These are phyloP conservation scores for Melinopterus prodromus DNA, from an alignment of 2,888 invertebrate genomes.

Conservation along the genomic window DNA sequence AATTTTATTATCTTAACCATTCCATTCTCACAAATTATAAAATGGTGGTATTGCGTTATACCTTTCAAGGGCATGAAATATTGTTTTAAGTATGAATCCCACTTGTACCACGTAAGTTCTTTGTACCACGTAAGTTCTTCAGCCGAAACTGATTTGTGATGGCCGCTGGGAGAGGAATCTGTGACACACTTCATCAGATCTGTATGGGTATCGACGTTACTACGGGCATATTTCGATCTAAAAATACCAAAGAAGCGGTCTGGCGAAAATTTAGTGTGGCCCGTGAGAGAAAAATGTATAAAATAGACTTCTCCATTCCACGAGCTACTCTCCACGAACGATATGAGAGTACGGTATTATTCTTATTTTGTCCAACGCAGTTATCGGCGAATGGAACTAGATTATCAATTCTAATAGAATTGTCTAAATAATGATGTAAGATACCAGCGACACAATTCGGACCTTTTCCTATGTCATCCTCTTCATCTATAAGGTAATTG, in stretches of 20 bases:
- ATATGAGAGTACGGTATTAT: constrained; percentile 11
- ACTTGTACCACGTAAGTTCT: constrained; percentile 17
- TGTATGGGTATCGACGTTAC: not conserved
- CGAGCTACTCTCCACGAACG: not conserved
- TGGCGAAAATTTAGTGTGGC: not conserved
- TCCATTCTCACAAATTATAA: constrained; percentile 7
- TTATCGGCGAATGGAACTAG: constrained; percentile 7
- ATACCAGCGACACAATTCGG: constrained; percentile 13
- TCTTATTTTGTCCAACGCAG: constrained; percentile 7
- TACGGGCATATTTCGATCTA: constrained; percentile 9
- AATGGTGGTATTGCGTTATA: not conserved
- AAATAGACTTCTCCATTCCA: constrained; percentile 7
- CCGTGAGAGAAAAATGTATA: constrained; percentile 15
- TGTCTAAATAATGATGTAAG: constrained; percentile 14
- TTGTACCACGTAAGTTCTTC: constrained; percentile 11
- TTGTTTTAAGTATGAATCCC: not conserved
- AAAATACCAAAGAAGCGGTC: constrained; percentile 18
- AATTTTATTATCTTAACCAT: not conserved
- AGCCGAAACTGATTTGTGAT: too few relatives aligned
- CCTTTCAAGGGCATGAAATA: too few relatives aligned
- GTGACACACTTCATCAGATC: constrained; percentile 15
- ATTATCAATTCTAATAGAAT: not conserved
- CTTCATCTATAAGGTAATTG: too few relatives aligned
- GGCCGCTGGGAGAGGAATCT: constrained; percentile 5
- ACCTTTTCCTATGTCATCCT: constrained; percentile 21